Conservation (phyloP, 2,797 vertebrate genomes). For the Euthynnus affinis region DNA sequence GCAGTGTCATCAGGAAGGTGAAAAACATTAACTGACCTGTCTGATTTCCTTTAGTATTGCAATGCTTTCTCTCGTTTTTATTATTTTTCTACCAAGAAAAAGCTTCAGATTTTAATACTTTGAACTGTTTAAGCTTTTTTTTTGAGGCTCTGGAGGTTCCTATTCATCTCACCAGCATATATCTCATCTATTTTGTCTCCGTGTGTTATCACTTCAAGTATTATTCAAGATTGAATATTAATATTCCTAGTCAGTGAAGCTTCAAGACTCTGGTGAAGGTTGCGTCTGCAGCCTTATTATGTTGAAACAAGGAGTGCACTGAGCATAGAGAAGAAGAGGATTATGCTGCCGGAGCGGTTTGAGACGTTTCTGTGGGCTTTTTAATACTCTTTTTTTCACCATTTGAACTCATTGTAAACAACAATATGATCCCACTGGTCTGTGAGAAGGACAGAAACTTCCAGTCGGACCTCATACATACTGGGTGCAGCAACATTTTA, state of each 20-base stretch:
- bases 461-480: not conserved
- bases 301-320: not conserved
- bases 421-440: not conserved
- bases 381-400: not conserved
- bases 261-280: not conserved
- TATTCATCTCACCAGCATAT: not conserved
- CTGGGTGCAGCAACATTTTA: not conserved
- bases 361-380: slow-evolving; percentile 4
- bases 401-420: not conserved
- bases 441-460: not conserved
- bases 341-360: not conserved
- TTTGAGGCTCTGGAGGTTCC: too few relatives aligned
- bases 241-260: not conserved
- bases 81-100: not conserved
- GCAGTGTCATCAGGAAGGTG: not conserved
- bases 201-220: not conserved
- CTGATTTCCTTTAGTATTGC: not conserved
- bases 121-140: not conserved
- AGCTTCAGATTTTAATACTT: not conserved
- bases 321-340: not conserved
- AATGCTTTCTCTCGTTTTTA: not conserved
- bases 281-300: not conserved
- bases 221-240: slow-evolving; percentile 1
- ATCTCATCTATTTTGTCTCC: not conserved
- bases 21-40: too few relatives aligned